These are phyloP conservation scores for Anolis carolinensis DNA, from an alignment of 2,113 vertebrate species.

Conservation along the genomic window DNA sequence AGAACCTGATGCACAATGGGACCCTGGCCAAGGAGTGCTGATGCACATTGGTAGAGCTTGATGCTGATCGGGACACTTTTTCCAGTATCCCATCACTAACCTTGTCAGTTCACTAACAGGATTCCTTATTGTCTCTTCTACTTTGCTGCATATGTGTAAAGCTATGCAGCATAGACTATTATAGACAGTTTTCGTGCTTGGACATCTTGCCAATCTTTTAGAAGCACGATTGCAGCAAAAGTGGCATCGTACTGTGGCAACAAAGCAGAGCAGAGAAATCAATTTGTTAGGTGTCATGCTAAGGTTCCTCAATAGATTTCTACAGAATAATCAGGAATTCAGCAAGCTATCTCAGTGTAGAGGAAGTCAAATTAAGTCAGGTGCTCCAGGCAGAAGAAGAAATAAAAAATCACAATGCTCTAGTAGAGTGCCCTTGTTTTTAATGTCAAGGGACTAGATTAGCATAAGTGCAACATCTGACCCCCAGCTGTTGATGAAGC, in stretches of 20 bases:
- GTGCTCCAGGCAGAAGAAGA: slow-evolving; percentile 4
- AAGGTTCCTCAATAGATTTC: neutral
- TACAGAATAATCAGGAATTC: slow-evolving; percentile 14
- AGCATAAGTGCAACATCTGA: slow-evolving; percentile 28
- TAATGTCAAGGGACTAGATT: slow-evolving; percentile 17
- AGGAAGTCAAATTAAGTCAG: neutral
- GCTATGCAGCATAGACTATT: no score
- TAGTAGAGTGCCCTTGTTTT: slow-evolving; percentile 29
- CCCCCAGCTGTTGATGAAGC: slow-evolving; percentile 29
- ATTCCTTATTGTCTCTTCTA: no score
- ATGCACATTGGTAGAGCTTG: no score
- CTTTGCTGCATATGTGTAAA: no score
- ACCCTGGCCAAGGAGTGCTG: no score
- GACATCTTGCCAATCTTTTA: neutral
- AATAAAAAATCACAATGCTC: neutral
- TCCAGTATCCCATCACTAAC: no score
- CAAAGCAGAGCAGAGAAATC: neutral
- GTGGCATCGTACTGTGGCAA: neutral
- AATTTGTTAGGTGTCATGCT: neutral
- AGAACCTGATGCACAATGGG: no score
- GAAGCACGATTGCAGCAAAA: neutral
- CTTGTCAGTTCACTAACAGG: no score
- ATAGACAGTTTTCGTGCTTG: no score
- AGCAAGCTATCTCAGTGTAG: neutral
- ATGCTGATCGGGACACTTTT: no score